Percentiles rank a stretch among this genome's conserved stretches.
phyloP scores from a whole-genome alignment of 2,113 vertebrate genomes.

The Megaceryle maxima region DNA sequence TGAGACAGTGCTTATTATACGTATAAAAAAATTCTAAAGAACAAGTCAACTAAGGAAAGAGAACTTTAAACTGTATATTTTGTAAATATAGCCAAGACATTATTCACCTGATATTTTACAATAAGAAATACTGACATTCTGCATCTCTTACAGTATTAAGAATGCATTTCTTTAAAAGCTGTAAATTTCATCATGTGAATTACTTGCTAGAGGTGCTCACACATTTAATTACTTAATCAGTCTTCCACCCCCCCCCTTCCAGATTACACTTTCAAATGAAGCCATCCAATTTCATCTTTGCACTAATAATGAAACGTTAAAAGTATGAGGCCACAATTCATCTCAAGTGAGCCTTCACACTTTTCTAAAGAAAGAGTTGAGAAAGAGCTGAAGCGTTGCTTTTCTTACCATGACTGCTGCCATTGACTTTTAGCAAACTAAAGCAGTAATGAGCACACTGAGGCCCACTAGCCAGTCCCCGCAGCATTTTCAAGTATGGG shows the following conservation, averaged over 20 bases:
- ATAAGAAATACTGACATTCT: not conserved
- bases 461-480: slow-evolving; percentile 89
- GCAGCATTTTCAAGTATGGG: slow-evolving; percentile 94
- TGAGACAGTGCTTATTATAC: not conserved
- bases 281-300: not conserved
- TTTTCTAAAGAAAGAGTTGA: not conserved
- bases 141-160: not conserved
- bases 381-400: not conserved
- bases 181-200: not conserved
- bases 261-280: not conserved
- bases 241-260: too few species aligned
- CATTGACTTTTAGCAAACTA: slow-evolving; percentile 95
- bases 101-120: not conserved
- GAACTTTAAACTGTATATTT: too few species aligned
- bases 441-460: slow-evolving; percentile 98
- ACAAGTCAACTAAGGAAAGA: not conserved
- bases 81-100: not conserved
- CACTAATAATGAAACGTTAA: not conserved
- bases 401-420: slow-evolving; percentile 89
- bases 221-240: not conserved
- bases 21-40: not conserved
- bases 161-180: not conserved
- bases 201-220: not conserved
- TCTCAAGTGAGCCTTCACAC: not conserved
- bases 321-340: not conserved